These are phyloP conservation scores for Euleptes europaea DNA, from an alignment of 2,113 vertebrate genomes.

Conservation along the genomic window DNA sequence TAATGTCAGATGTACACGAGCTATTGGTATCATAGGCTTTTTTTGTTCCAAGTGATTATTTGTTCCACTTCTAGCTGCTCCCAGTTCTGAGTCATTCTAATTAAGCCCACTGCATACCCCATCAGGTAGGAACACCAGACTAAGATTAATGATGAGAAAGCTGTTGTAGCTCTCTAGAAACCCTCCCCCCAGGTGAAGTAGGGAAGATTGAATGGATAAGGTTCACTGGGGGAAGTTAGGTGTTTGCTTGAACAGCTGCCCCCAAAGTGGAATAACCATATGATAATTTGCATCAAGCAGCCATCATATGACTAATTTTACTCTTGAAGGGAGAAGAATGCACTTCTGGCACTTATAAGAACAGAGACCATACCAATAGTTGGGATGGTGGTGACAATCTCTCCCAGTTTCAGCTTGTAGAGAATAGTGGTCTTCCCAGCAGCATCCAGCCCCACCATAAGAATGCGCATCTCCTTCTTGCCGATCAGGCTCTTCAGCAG, in stretches of 20 bases:
- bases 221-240: neutral
- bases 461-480: conserved; percentile 94
- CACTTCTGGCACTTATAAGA: neutral
- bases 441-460: conserved; percentile 92
- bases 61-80: neutral
- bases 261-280: neutral
- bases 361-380: conserved; percentile 79
- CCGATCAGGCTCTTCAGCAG: conserved; percentile 93
- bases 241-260: neutral
- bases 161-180: neutral
- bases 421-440: conserved; percentile 94
- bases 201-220: neutral
- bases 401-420: conserved; percentile 91
- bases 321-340: neutral
- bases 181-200: neutral
- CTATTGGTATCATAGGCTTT: neutral
- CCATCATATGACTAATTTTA: neutral
- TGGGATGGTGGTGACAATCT: conserved; percentile 93
- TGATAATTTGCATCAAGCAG: neutral
- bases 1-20: neutral
- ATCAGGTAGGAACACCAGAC: neutral
- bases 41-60: neutral
- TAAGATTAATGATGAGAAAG: neutral
- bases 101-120: neutral
- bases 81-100: conserved; percentile 5